Conservation (phyloP, 35 echinoderm and acorn worm species). For the Ophioderma brevispina region DNA sequence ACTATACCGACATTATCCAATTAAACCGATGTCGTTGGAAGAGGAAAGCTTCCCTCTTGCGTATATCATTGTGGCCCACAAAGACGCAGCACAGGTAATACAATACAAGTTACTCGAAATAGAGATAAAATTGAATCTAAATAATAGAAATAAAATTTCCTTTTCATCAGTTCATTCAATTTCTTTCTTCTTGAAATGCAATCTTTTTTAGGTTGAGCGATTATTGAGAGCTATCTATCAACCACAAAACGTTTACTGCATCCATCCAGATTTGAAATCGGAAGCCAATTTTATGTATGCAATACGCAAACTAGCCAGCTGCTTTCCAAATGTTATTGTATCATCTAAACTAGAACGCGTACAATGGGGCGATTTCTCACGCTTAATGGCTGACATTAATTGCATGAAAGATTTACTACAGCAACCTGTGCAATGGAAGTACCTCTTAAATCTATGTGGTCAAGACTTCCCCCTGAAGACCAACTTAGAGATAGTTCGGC, state of each 20-base stretch:
- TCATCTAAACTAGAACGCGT: constrained; percentile 35
- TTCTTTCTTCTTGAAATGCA: no score
- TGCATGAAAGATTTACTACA: constrained; percentile 53
- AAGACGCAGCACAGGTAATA: constrained; percentile 51
- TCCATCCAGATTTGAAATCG: constrained; percentile 54
- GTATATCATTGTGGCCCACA: constrained; percentile 75
- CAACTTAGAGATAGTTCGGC: constrained; percentile 57
- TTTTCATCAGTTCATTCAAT: no score
- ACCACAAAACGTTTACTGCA: constrained; percentile 82
- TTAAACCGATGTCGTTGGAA: constrained; percentile 41
- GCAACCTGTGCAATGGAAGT: constrained; percentile 36
- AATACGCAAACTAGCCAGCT: constrained; percentile 15
- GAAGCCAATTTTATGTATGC: constrained; percentile 28
- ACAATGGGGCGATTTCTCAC: constrained; percentile 31
- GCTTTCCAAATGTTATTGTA: constrained; percentile 65
- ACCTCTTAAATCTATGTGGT: constrained; percentile 57
- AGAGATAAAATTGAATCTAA: no score
- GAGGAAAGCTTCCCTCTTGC: constrained; percentile 77
- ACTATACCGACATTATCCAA: constrained; percentile 38
- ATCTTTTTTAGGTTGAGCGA: constrained; percentile 27
- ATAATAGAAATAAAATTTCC: no score
- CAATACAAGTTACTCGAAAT: no score
- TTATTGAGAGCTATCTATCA: constrained; percentile 69
- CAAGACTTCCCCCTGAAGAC: constrained; percentile 72
- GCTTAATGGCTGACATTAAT: constrained; percentile 49